Evolutionary conservation across 2,888 invertebrate genomes (phyloP).

Genomic region (Lomographa bimaculata): DNA sequence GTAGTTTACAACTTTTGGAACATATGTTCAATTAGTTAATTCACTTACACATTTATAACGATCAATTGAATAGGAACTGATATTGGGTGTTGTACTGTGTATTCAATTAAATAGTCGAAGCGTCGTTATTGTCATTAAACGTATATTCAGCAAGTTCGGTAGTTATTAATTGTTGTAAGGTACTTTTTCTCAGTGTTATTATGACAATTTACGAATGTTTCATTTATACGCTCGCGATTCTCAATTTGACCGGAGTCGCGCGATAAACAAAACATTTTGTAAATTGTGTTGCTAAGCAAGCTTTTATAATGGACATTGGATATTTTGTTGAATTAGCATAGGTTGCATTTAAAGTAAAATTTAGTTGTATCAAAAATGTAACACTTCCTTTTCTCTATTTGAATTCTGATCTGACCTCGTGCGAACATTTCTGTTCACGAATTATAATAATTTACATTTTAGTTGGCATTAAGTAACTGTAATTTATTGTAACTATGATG

Average conservation of each 20-base stretch:
- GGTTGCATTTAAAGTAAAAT: slow-evolving; percentile 59
- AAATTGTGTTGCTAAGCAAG: slow-evolving; percentile 55
- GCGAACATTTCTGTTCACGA: slow-evolving; percentile 60
- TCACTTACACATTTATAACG: background rate
- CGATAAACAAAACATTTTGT: slow-evolving; percentile 29
- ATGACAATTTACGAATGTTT: slow-evolving; percentile 31
- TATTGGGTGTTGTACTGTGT: slow-evolving; percentile 15
- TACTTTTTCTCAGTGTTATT: slow-evolving; percentile 47
- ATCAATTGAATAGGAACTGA: background rate
- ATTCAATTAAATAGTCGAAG: slow-evolving; percentile 31
- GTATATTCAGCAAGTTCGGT: slow-evolving; percentile 44
- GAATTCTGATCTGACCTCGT: slow-evolving; percentile 49
- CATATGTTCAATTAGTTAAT: too few relatives aligned
- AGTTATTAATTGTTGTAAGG: slow-evolving; percentile 58
- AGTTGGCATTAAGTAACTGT: slow-evolving; percentile 80
- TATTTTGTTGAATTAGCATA: slow-evolving; percentile 58
- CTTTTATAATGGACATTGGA: slow-evolving; percentile 52
- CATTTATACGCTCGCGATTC: slow-evolving; percentile 1
- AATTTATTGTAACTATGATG: slow-evolving; percentile 83
- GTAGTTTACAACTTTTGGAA: slow-evolving; percentile 5
- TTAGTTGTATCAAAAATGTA: slow-evolving; percentile 51
- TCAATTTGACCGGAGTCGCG: background rate
- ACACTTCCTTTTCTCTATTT: slow-evolving; percentile 43
- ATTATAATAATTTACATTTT: slow-evolving; percentile 74
- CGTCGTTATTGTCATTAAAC: slow-evolving; percentile 19